These are phyloP conservation scores for Erebia ligea DNA, from an alignment of 2,888 invertebrate species.

Conservation along the genomic window DNA sequence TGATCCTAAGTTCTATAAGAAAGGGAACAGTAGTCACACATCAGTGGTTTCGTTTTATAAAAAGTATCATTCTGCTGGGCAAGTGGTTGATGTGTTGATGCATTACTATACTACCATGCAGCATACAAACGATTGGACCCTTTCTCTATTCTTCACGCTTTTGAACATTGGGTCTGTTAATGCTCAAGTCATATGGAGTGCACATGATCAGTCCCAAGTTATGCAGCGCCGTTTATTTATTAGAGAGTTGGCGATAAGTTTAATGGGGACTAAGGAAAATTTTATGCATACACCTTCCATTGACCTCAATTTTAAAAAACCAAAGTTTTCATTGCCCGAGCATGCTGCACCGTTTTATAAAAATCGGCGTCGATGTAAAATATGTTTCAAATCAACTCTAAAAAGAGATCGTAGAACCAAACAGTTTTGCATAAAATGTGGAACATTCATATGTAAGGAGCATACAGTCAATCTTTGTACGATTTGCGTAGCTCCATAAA, in stretches of 20 bases:
- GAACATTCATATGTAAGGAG: constrained; percentile 67
- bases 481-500: constrained; percentile 49
- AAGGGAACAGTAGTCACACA: constrained; percentile 53
- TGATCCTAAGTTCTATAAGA: constrained; percentile 66
- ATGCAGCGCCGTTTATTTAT: constrained; percentile 66
- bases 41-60: constrained; percentile 67
- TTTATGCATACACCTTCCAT: constrained; percentile 32
- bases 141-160: constrained; percentile 70
- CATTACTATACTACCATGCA: constrained; percentile 76
- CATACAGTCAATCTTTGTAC: constrained; percentile 65
- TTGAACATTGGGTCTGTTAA: constrained; percentile 74
- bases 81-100: constrained; percentile 72
- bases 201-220: constrained; percentile 49
- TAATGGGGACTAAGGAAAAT: constrained; percentile 53
- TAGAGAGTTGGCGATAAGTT: constrained; percentile 62
- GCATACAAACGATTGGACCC: constrained; percentile 71
- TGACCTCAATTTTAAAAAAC: constrained; percentile 42
- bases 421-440: constrained; percentile 65
- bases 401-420: constrained; percentile 69
- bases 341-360: constrained; percentile 42
- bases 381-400: constrained; percentile 57
- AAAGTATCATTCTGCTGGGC: constrained; percentile 65
- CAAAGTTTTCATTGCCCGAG: constrained; percentile 40
- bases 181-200: constrained; percentile 73
- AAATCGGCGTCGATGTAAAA: constrained; percentile 59